Base-by-base conservation (phyloP, 1,140 invertebrate species). In the Littorina saxatilis region DNA sequence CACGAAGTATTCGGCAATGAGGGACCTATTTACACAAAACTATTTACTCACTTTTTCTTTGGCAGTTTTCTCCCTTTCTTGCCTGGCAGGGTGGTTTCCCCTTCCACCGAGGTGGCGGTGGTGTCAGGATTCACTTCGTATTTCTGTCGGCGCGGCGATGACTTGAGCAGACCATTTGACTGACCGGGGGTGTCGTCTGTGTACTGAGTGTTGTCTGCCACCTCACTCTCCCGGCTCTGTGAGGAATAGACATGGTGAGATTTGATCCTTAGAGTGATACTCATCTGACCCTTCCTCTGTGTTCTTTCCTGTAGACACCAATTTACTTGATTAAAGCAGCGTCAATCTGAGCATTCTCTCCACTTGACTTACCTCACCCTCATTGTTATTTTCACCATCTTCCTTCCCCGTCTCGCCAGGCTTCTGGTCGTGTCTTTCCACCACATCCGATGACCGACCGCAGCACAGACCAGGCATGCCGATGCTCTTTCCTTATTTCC, bases 71-170 rank as follows among this genome's bases (percentile, higher is more conserved):
- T 61, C 7, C 76, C 76, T 29, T 43, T 78, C 39, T 66, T 78
- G 9, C n/a, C 35, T 27, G 58, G n/a, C 32, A n/a, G 37, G 20
- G 58, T 15, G 35, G 66, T 39, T 29, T 39, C 74, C 50, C 27
- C 35, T 17, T 29, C 55, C 23, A 37, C 35, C 4, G 61, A 20
- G 9, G 61, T 52, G 23, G 58, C 52, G 35, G 70, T 74, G 13
- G 52, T 58, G 37, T 82, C 73, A 13, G 80, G 80, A 61, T 77
- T 82, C 37, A 82, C 74, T 32, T 82, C 80, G 40, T 82, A 82
- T 5, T 35, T 43, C 80, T 77, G 77, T 40, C 72, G 77, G 2
- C 61, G 73, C 15, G 61, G 29, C 13, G 73, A 77, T 2, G 80
- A 68, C 52, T 77, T 76, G 13, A 82, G n/a, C 20, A 77, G 63